Base-by-base conservation (phyloP, 1,140 invertebrate species). In the Listronotus oregonensis region DNA sequence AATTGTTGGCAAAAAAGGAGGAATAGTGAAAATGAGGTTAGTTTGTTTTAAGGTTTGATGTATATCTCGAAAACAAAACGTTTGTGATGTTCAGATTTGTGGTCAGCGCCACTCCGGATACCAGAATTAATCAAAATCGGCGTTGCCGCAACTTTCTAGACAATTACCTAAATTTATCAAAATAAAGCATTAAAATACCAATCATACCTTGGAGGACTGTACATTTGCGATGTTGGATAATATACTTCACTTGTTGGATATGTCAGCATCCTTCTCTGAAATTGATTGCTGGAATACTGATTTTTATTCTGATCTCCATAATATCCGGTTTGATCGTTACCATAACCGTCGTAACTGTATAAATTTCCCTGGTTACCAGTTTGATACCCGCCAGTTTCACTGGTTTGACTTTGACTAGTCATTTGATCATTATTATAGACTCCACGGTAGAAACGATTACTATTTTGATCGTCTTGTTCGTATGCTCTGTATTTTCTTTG, bases 201-300 rank as follows among this genome's bases (percentile, higher is more conserved):
- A 37, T 6, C 39, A 31, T 50, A 65, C 63, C 63, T 56, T 40
- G 62, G 52, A 18, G 64, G 55, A 32, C 55, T 60, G 21, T 66
- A 66, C 56, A 66, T 60, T 61, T 66, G 32, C 10, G 64, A 66
- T 12, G 49, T 6, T 6, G 64, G 58, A 50, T 65, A 60, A 15
- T 60, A 61, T 1, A 60, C 40, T 42, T 84, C 80, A 34, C 64
- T 65, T n/a, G 83, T 82, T 4, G 86, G 85, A 61, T 87, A 85
- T 64, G 89, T 87, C 1, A 90, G 74, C 85, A 89, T 89, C 63
- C 87, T 78, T 40, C 87, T 83, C 70, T 89, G 87, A 32, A 88
- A 83, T 50, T 85, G 85, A 3, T 80, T 79, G 56, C 78, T 80
- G n/a, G 65, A 64, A 6, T 60, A 49, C n/a, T 59, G 47, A 54